Evolutionary conservation across 2,113 vertebrate genomes (phyloP).

Genomic region (Myiagra hebetior): DNA sequence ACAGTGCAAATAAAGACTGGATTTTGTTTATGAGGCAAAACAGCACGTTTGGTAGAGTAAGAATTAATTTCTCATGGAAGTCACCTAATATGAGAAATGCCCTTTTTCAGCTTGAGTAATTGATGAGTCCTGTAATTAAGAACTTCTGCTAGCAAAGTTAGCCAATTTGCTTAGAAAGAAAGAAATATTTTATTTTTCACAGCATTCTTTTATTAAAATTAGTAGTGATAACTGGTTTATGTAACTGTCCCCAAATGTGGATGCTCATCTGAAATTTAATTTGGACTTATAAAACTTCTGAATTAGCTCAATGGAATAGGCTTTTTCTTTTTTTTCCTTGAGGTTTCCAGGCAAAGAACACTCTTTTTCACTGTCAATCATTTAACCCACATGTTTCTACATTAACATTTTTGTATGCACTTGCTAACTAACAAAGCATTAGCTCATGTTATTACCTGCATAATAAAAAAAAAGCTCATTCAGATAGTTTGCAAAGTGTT

Average conservation of each 20-base stretch:
- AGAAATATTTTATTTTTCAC: background rate
- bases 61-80: background rate
- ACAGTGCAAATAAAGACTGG: background rate
- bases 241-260: background rate
- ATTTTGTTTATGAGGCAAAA: background rate
- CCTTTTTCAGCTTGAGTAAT: background rate
- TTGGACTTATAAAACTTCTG: background rate
- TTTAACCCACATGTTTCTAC: background rate
- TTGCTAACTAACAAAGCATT: background rate
- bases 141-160: background rate
- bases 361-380: background rate
- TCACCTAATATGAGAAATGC: background rate
- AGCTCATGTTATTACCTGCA: background rate
- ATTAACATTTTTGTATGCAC: background rate
- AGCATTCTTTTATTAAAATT: slow-evolving; percentile 7
- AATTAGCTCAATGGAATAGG: slow-evolving; percentile 8
- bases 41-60: background rate
- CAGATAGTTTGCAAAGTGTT: slow-evolving; percentile 2
- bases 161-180: background rate
- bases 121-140: background rate
- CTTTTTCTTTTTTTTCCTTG: background rate
- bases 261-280: background rate
- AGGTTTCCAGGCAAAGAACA: slow-evolving; percentile 9
- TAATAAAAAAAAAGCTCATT: background rate
- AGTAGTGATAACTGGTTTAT: slow-evolving; percentile 7